Base-by-base conservation (phyloP, 2,888 invertebrate genomes). In the Drosophila diplacantha region DNA sequence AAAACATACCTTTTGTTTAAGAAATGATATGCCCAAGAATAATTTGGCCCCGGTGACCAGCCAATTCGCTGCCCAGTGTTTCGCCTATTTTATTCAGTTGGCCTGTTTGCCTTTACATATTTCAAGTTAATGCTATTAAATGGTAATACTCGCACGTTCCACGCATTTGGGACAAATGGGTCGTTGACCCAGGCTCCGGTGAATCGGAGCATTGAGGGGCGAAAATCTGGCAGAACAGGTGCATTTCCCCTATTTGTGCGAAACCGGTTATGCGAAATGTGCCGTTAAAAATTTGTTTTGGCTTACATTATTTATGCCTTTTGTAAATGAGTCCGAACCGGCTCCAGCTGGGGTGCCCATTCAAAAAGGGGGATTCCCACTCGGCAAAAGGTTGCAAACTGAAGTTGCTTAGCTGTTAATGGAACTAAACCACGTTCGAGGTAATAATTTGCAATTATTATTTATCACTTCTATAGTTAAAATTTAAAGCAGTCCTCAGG, bases 61-160 rank as follows among this genome's bases (percentile, higher is more conserved):
- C 5, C 16, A 20, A 31, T 44, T 35, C 31, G 6, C 34, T 39
- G 8, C 38, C 35, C 49, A 60, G 52, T 20, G 52, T 22, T 35
- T 35, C 16, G 35, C 32, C 54, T 24, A 26, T 41, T 62, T 71
- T 66, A 71, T 71, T 71, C 54, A 60, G 64, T 35, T 50, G 26
- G 41, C 20, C 14, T 46, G 49, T 38, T 43, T 65, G 67, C 55
- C 70, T 61, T 39, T 49, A 69, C 75, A 69, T 69, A 78, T 75
- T 73, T 78, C 55, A 74, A 63, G 58, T 74, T 79, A 83, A 83
- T 79, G 63, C 71, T 52, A 81, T 76, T 69, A 67, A 76, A 76
- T 70, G 53, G 62, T 71, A 68, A 81, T 74, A 68, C 63, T 73
- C 77, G 56, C 80, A 83, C 80, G 72, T 68, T 71, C 54, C 69